Conservation (phyloP, 2,113 vertebrate genomes). For the Catharus fuscescens region DNA sequence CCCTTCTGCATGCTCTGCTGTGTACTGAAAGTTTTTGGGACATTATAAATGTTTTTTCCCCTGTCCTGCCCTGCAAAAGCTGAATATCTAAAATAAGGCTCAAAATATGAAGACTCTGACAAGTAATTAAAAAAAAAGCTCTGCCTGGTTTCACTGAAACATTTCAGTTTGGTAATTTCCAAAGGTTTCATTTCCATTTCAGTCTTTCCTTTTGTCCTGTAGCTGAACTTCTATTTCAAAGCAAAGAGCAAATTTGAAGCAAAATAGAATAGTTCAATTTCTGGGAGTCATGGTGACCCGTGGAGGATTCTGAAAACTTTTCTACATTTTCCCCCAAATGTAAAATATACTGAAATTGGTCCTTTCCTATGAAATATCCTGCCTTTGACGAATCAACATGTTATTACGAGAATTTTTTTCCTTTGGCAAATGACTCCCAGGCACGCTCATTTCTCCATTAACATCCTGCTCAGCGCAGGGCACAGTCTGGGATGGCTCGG, state of each 20-base stretch:
- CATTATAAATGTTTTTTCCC: not conserved
- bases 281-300: not conserved
- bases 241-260: slow-evolving; percentile 4
- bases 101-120: not conserved
- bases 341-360: slow-evolving; percentile 23
- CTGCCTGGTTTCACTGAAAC: slow-evolving; percentile 18
- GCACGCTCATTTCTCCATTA: not conserved
- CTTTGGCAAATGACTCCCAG: not conserved
- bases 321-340: not conserved
- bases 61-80: not conserved
- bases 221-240: slow-evolving; percentile 50
- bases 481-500: not conserved
- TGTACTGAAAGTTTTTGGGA: not conserved
- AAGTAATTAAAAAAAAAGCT: not conserved
- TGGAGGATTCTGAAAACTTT: not conserved
- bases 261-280: not conserved
- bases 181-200: slow-evolving; percentile 55
- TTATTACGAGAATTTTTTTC: not conserved
- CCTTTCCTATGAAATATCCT: not conserved
- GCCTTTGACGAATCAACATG: slow-evolving; percentile 33
- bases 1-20: not conserved
- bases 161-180: slow-evolving; percentile 37
- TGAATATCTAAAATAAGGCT: not conserved
- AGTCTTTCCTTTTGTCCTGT: slow-evolving; percentile 33
- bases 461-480: accelerated